Base-by-base conservation (phyloP, 2,113 vertebrate species). In the Colius striatus region DNA sequence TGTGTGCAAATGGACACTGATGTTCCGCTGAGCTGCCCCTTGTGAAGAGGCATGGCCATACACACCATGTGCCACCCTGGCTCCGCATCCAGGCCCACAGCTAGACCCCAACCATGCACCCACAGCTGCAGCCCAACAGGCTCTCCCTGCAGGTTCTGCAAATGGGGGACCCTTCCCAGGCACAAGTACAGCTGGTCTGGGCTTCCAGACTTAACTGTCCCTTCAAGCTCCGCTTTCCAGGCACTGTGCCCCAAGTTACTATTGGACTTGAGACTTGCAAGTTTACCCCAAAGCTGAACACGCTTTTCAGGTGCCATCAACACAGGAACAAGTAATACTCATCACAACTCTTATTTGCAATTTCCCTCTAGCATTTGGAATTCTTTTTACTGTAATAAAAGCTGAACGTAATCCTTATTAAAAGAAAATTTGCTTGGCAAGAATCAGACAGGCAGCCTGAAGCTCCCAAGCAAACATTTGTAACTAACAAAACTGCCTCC, bases 161-260 rank as follows among this genome's bases (percentile, higher is more conserved):
- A 41, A 45, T 0, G 1, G 8, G 22, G 45, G 26, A 45, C 11
- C 19, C 26, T 5, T 16, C 6, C 15, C 5, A 23, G 41, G 43
- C 16, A 45, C 11, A 29, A 57, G 23, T 1, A 17, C 0, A 0
- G 53, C 58, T 43, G 26, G 8, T 32, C 1, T 2, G 23, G 25
- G n/a, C 51, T 81, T 50, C 54, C 54, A 50, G 30, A 21, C 12
- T 6, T 11, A 34, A 54, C 9, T 1, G 12, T 26, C 45, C 20
- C n/a, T 60, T 43, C 5, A 7, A 32, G 26, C 65, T 53, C 20
- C 48, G 19, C 16, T 55, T 50, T 43, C 29, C 50, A 71, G 45
- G 38, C 54, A 23, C 54, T 8, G 19, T 11, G 57, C 29, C 36
- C n/a, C 12, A 14, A 17, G 55, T 0, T 65, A 19, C 74, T 62